Evolutionary conservation across 2,888 invertebrate species (phyloP).

Genomic region (Hemistola chrysoprasaria): DNA sequence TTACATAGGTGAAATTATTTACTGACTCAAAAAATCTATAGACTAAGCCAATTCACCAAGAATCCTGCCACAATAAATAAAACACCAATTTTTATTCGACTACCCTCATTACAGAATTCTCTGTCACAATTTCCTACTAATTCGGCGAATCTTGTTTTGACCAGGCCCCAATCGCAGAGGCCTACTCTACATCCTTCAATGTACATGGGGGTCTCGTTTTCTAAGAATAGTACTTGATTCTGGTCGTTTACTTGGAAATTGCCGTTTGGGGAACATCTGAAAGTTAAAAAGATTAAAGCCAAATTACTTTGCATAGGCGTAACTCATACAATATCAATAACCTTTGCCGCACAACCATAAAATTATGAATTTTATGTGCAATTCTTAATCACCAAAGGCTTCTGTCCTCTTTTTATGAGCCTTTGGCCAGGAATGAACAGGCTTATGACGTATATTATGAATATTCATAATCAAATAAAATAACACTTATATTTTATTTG

Average conservation of each 20-base stretch:
- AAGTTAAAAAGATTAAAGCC: not conserved
- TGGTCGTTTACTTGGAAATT: conserved; percentile 65
- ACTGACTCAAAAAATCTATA: too few species aligned
- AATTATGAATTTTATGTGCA: too few species aligned
- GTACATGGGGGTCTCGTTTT: conserved; percentile 87
- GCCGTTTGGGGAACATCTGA: conserved; percentile 80
- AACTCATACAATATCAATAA: too few species aligned
- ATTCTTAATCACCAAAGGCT: too few species aligned
- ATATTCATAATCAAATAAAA: too few species aligned
- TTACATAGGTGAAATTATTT: too few species aligned
- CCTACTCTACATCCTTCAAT: conserved; percentile 88
- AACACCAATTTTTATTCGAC: conserved; percentile 29
- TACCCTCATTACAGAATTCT: conserved; percentile 77
- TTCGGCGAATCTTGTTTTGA: conserved; percentile 82
- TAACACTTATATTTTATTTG: too few species aligned
- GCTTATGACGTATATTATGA: too few species aligned
- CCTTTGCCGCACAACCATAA: too few species aligned
- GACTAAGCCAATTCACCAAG: conserved; percentile 20
- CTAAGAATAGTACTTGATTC: conserved; percentile 83
- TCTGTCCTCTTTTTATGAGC: too few species aligned
- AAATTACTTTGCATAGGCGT: not conserved
- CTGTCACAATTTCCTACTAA: conserved; percentile 80
- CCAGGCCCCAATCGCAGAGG: conserved; percentile 88
- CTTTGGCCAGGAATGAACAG: too few species aligned
- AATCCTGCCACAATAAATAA: conserved; percentile 30